A percentile compares a stretch with the other conserved stretches of the same genome.
These are phyloP conservation scores for Seriola aureovittata DNA, from an alignment of 2,113 vertebrate species.

Conservation along the genomic window DNA sequence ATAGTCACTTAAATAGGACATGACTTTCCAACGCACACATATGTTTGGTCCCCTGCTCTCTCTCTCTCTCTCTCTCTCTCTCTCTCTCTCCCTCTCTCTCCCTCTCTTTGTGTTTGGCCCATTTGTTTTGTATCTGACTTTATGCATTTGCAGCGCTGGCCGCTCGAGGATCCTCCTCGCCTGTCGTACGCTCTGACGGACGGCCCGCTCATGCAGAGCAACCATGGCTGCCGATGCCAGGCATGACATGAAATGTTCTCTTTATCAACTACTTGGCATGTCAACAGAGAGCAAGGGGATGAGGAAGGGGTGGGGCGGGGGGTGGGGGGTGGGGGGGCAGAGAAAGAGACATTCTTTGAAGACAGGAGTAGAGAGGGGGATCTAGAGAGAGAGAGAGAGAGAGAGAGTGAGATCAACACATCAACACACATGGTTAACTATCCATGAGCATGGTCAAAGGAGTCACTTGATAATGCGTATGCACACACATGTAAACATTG, in stretches of 20 bases:
- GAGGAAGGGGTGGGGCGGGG: not conserved
- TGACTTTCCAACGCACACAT: conserved; percentile 66
- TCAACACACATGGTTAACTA: conserved; percentile 23
- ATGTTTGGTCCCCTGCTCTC: conserved; percentile 57
- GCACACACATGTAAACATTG: conserved; percentile 8
- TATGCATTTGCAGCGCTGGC: conserved; percentile 9
- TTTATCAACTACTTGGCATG: conserved; percentile 54
- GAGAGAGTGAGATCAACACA: conserved; percentile 1
- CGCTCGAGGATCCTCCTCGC: conserved; percentile 32
- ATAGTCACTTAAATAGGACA: conserved; percentile 75
- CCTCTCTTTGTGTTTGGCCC: conserved; percentile 18
- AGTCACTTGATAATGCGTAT: no score
- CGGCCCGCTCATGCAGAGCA: conserved; percentile 57
- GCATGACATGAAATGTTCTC: conserved; percentile 65
- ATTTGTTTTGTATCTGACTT: conserved; percentile 44
- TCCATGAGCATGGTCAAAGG: no score
- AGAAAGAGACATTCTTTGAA: conserved; percentile 8
- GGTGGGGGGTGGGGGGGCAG: no score
- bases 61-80: no score
- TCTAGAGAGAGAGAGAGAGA: not conserved
- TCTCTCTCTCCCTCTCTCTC: conserved; percentile 33
- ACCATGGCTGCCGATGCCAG: conserved; percentile 33
- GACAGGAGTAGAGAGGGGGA: not conserved
- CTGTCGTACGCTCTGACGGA: conserved; percentile 43
- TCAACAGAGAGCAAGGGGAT: conserved; percentile 2